Percentiles rank a stretch among this genome's conserved stretches.
Evolutionary conservation across 2,797 vertebrate genomes (phyloP).

Genomic region (Sebastes kiyomatsui): DNA sequence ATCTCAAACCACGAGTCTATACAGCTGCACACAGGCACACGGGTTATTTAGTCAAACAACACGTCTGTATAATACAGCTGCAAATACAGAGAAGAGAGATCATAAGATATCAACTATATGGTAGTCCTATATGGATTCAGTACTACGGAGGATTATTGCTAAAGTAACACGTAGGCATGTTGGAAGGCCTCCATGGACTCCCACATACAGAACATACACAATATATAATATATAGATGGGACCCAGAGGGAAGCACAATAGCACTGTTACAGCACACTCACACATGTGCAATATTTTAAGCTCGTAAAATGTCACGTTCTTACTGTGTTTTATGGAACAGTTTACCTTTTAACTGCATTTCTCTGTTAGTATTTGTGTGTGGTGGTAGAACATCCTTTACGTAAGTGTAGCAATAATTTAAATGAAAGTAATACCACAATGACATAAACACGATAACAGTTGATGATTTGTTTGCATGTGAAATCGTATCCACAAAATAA

Average conservation of each 20-base stretch:
- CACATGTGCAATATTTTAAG: background rate
- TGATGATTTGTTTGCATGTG: background rate
- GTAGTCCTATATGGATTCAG: background rate
- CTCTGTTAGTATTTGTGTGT: background rate
- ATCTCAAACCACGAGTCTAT: constrained; percentile 99
- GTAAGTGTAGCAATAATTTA: background rate
- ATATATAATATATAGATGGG: background rate
- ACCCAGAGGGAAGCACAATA: background rate
- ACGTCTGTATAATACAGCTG: background rate
- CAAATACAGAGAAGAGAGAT: background rate
- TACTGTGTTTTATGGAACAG: background rate
- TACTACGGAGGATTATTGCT: constrained; percentile 3
- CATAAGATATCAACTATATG: background rate
- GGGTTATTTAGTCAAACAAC: background rate
- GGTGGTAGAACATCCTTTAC: background rate
- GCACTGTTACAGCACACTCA: background rate
- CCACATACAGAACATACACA: constrained; percentile 23
- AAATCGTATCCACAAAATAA: background rate
- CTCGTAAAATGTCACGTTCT: background rate
- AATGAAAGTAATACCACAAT: background rate
- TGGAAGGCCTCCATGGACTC: constrained; percentile 31
- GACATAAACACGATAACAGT: no score
- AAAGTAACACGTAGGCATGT: constrained; percentile 28
- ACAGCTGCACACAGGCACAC: constrained; percentile 84
- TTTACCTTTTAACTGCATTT: no score